phyloP scores from a whole-genome alignment of 2,113 vertebrate species.

The Cynocephalus volans region DNA sequence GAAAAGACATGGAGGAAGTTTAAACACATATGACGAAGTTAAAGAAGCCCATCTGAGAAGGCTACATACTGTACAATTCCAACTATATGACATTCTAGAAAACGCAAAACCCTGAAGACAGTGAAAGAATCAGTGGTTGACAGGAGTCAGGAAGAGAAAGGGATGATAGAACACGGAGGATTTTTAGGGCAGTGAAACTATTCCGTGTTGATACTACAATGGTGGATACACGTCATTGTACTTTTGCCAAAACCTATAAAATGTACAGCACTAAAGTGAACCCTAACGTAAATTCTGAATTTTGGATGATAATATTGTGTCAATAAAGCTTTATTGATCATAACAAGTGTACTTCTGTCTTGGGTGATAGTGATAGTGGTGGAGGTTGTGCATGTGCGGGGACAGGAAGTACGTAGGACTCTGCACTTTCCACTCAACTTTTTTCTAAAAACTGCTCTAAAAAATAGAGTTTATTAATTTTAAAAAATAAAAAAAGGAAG shows the following conservation, averaged over 20 bases:
- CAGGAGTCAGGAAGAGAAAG: neutral
- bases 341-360: neutral
- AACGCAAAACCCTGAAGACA: neutral
- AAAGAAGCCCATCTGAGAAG: neutral
- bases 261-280: fast-evolving
- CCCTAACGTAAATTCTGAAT: neutral
- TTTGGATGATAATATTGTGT: no score
- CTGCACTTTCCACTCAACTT: neutral
- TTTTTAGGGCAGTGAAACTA: neutral
- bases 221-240: neutral
- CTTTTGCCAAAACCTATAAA: neutral
- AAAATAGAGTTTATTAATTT: neutral
- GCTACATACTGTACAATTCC: neutral
- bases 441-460: neutral
- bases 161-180: neutral
- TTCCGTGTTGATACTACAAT: neutral
- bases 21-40: neutral
- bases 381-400: no score
- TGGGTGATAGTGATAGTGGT: no score
- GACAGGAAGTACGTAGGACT: no score
- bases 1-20: neutral
- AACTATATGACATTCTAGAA: neutral
- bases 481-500: neutral
- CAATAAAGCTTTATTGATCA: fast-evolving
- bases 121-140: neutral